These are phyloP conservation scores for Paracentrotus lividus DNA, from an alignment of 53 echinoderm and acorn worm species.

Conservation along the genomic window DNA sequence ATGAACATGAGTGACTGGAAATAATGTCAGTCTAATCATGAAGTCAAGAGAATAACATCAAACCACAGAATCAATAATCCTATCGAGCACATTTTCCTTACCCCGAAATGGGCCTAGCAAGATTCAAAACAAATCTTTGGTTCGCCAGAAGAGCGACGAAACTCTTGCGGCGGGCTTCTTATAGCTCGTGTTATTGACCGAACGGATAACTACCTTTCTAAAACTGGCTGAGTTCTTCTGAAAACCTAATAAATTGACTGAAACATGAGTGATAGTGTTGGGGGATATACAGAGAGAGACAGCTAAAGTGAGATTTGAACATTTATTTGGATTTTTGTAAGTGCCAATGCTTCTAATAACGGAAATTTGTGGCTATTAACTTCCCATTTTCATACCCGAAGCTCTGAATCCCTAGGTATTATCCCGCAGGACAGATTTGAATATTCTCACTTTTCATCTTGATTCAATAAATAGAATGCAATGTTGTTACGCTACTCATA, in stretches of 20 bases:
- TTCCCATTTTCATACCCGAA: constrained; percentile 8
- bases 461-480: background rate
- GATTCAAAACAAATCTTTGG: constrained; percentile 1
- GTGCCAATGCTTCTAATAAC: constrained; percentile 22
- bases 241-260: constrained; percentile 7
- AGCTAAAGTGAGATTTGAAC: too few relatives aligned
- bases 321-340: too few relatives aligned
- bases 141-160: background rate
- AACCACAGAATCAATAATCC: constrained; percentile 41
- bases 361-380: constrained; percentile 32
- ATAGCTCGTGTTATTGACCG: constrained; percentile 44
- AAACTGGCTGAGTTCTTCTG: background rate
- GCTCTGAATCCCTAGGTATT: constrained; percentile 5
- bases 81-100: background rate
- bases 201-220: constrained; percentile 34
- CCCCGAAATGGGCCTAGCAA: background rate
- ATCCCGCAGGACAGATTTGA: background rate
- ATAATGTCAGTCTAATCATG: background rate
- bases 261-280: too few relatives aligned
- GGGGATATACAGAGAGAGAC: too few relatives aligned
- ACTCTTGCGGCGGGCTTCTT: background rate
- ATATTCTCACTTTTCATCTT: background rate
- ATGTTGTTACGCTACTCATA: background rate
- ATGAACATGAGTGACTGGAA: constrained; percentile 9
- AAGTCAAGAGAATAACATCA: background rate